Percentiles rank a stretch among this genome's conserved stretches.
Conservation (phyloP, 1,140 invertebrate species). For the Gonatopus flavifemur region DNA sequence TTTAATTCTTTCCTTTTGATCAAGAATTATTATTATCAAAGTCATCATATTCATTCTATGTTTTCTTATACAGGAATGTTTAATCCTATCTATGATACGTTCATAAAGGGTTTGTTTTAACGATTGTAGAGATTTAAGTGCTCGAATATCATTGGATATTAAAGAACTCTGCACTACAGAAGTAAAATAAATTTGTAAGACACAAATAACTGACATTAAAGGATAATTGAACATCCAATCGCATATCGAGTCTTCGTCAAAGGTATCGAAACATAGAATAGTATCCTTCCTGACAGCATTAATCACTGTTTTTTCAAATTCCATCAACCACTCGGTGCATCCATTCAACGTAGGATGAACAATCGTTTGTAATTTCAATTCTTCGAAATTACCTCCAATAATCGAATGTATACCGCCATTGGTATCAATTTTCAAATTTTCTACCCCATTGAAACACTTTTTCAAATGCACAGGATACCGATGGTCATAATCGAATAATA, state of each 20-base stretch:
- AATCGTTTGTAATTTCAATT: constrained; percentile 54
- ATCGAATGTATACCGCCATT: constrained; percentile 60
- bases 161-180: constrained; percentile 56
- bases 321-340: constrained; percentile 64
- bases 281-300: constrained; percentile 20
- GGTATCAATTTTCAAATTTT: constrained; percentile 46
- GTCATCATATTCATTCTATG: constrained; percentile 60
- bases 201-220: constrained; percentile 63
- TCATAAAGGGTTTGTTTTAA: constrained; percentile 10
- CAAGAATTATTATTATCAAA: constrained; percentile 64
- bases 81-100: constrained; percentile 38
- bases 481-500: constrained; percentile 67
- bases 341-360: constrained; percentile 52
- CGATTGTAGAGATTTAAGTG: constrained; percentile 21
- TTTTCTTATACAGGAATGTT: constrained; percentile 59
- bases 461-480: constrained; percentile 55
- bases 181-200: constrained; percentile 69
- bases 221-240: constrained; percentile 29
- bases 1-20: constrained; percentile 64
- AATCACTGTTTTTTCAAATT: constrained; percentile 42
- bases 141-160: constrained; percentile 9
- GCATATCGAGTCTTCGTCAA: constrained; percentile 12
- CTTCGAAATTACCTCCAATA: constrained; percentile 64
- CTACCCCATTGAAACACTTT: constrained; percentile 64
- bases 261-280: constrained; percentile 6